Evolutionary conservation across 1,140 invertebrate species (phyloP).

Genomic region (Luehdorfia chinensis): DNA sequence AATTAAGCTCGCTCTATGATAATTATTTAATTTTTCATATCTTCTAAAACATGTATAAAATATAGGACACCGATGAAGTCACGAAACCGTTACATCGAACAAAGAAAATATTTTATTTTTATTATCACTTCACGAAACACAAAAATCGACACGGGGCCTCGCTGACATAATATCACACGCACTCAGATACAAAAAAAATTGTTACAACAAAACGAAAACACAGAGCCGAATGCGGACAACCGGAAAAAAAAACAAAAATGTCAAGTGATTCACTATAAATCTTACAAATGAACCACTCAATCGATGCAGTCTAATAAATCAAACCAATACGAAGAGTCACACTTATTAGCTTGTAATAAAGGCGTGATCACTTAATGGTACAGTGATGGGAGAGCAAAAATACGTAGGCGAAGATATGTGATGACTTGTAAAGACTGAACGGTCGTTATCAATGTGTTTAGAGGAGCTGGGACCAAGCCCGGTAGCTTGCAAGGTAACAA

Average conservation of each 20-base stretch:
- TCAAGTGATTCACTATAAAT: slow-evolving; percentile 64
- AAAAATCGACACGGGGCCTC: slow-evolving; percentile 38
- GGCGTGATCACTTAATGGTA: slow-evolving; percentile 15
- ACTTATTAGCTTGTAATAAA: slow-evolving; percentile 36
- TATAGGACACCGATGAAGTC: not conserved
- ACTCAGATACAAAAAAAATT: slow-evolving; percentile 28
- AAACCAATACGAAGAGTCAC: slow-evolving; percentile 13
- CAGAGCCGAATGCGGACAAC: slow-evolving; percentile 22
- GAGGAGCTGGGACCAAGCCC: slow-evolving; percentile 47
- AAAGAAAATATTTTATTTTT: slow-evolving; percentile 52
- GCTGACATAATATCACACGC: slow-evolving; percentile 67
- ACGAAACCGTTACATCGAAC: slow-evolving; percentile 42
- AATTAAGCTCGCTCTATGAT: no score
- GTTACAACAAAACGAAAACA: slow-evolving; percentile 42
- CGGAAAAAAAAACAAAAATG: slow-evolving; percentile 38
- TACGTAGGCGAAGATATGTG: slow-evolving; percentile 27
- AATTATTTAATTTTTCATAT: no score
- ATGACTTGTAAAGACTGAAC: slow-evolving; percentile 51
- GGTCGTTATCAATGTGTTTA: slow-evolving; percentile 40
- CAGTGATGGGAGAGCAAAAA: slow-evolving; percentile 12
- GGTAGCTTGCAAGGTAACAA: slow-evolving; percentile 51
- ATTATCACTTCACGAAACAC: slow-evolving; percentile 45
- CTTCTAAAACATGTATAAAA: slow-evolving; percentile 6
- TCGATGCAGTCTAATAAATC: slow-evolving; percentile 9
- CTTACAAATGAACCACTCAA: slow-evolving; percentile 27